Evolutionary conservation across 2,113 vertebrate species (phyloP).

Genomic region (Syrrhaptes paradoxus): DNA sequence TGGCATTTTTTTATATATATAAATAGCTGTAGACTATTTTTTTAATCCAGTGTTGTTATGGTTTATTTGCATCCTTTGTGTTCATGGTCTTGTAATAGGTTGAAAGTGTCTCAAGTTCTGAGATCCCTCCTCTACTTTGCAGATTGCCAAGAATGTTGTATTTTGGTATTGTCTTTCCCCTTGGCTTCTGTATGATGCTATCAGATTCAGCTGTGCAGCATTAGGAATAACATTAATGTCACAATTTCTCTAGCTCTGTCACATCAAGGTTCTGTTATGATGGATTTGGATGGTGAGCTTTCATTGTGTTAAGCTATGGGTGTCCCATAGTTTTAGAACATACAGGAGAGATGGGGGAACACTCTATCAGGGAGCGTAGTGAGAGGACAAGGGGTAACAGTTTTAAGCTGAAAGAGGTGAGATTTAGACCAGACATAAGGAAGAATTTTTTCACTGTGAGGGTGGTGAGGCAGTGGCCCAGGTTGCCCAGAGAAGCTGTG

Average conservation of each 20-base stretch:
- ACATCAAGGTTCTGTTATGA: background rate
- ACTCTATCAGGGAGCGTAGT: no score
- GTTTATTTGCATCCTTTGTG: background rate
- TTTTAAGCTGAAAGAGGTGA: no score
- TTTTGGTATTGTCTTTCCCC: background rate
- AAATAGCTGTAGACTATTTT: background rate
- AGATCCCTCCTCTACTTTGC: background rate
- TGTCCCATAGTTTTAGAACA: background rate
- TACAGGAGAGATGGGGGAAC: background rate
- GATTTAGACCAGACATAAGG: no score
- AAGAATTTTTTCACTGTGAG: no score
- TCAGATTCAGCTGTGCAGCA: background rate
- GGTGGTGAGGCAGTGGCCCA: no score
- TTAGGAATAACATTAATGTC: background rate
- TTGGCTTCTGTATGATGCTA: background rate
- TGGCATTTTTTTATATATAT: background rate
- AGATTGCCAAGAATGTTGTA: background rate
- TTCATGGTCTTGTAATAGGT: background rate
- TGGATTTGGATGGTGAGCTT: background rate
- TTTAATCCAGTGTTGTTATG: background rate
- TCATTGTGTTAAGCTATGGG: background rate
- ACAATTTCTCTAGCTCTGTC: background rate
- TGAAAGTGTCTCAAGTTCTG: background rate
- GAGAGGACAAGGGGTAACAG: no score
- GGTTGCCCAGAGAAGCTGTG: no score